These are phyloP conservation scores for Archilochus colubris DNA, from an alignment of 2,113 vertebrate genomes.

Conservation along the genomic window DNA sequence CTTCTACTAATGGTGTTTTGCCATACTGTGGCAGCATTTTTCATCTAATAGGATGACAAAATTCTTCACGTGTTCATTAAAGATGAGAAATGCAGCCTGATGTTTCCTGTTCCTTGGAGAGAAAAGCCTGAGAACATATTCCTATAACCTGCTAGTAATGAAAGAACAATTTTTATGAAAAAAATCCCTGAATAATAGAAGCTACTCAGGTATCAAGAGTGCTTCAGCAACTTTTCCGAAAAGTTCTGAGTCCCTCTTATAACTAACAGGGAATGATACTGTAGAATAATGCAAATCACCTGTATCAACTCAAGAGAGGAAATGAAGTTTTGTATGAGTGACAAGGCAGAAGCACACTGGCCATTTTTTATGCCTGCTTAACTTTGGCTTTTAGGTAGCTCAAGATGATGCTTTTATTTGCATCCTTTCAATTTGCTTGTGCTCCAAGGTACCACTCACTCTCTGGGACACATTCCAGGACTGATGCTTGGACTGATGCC, in stretches of 20 bases:
- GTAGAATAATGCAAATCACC: neutral
- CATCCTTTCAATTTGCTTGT: neutral
- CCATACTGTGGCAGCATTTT: neutral
- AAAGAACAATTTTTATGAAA: neutral
- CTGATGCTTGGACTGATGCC: neutral
- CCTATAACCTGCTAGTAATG: neutral
- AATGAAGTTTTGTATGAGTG: neutral
- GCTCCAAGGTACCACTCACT: neutral
- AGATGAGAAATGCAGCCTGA: neutral
- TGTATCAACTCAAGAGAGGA: neutral
- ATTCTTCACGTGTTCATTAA: neutral
- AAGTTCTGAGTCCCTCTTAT: neutral
- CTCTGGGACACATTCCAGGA: neutral
- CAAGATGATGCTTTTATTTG: neutral
- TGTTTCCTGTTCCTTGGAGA: neutral
- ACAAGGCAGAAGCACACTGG: neutral
- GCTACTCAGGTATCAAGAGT: neutral
- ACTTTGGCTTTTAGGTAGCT: slow-evolving; percentile 40
- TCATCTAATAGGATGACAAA: neutral
- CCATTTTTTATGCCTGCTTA: neutral
- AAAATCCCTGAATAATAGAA: too few species aligned
- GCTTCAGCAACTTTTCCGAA: neutral
- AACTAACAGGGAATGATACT: neutral
- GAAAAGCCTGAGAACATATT: neutral
- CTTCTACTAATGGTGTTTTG: neutral